Base-by-base conservation (phyloP, 2,797 vertebrate species). In the Myoxocephalus aenaeus region DNA sequence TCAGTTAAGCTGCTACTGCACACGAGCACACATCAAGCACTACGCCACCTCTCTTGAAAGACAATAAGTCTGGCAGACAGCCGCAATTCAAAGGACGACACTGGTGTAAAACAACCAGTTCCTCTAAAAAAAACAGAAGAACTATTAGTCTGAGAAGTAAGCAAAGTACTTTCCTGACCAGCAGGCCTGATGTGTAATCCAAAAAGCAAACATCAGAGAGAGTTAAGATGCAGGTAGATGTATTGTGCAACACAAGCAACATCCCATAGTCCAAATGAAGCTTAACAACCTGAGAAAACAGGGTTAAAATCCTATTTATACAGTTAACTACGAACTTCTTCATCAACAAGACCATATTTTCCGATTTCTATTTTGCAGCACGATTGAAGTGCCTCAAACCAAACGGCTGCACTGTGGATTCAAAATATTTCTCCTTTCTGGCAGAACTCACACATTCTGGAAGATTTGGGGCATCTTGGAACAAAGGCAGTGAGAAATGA, bases 11-110 rank as follows among this genome's bases (percentile, higher is more conserved):
- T 44, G 64, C 79, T 50, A 25, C 54, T 13, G 12, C n/a, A 85
- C 80, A 79, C 42, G 44, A 62, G n/a, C 70, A 74, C 48, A 73
- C 65, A 80, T 82, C 65, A 79, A 84, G 82, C 75, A 67, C 68
- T 77, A 53, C 83, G 57, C 69, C 71, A 63, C 67, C 50, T 72
- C 36, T 58, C 75, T 64, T 76, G 53, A 76, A 79, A 74, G 75
- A 75, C 4, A n/a, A 64, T 73, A 72, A 77, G 58, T 73, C 73
- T 54, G 53, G 20, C 69, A 79, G 84, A 79, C 75, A 66, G 70
- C 65, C 57, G 73, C 59, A 32, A 70, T 70, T 73, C 48, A 66
- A 57, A 62, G 38, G 67, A 75, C 76, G 80, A 70, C 27, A 48
- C 62, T 36, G 7, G 48, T 40, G 83, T 83, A 73, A 80, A 88